Evolutionary conservation across 2,113 vertebrate species (phyloP), one percentile per base, ranked within the genome.

Genomic region (Nannobrachium achirus): DNA sequence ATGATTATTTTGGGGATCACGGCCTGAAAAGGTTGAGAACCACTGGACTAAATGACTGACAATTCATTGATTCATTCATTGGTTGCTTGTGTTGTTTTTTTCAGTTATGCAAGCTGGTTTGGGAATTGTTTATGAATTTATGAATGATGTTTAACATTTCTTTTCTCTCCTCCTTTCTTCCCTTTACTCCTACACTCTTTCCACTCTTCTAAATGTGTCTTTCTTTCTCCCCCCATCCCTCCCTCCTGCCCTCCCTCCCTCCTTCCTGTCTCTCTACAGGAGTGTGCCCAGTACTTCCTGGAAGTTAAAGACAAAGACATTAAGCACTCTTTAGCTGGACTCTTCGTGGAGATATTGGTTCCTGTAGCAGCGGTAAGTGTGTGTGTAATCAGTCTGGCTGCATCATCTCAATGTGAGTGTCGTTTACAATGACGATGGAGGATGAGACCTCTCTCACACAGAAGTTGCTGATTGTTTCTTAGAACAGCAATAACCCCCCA

Each of bases 261-360:
- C 73, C 73, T 69, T 33, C 74, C 33, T 80, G n/a, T 65, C 73
- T 75, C 25, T 69, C 71, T 66, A n/a, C 52, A 99, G 98, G 97
- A 99, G 91, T 99, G 98, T 88, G 98, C 96, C 3, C 96, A 98
- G 91, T 99, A 98, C 90, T 99, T 98, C 91, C 88, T 99, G 75
- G 98, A 99, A 92, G 96, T 99, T 69, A 99, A 99, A 92, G 98
- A 99, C 88, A 98, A 99, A 93, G 98, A 99, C 78, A 95, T 99
- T 81, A 99, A 98, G 80, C 98, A 99, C 66, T 96, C 98, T 71
- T 91, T 99, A 82, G 97, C 98, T 6, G 97, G 98, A 69, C 94
- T 99, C 63, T 99, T 99, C 88, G 98, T 99, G 84, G 98, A 99
- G 91, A 97, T 99, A 88, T 93, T 99, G 65, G 96, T 99, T 67